A percentile compares a stretch with the other conserved stretches of the same genome.
Evolutionary conservation across 2,888 invertebrate genomes (phyloP).

Genomic region (Agrilus mali): DNA sequence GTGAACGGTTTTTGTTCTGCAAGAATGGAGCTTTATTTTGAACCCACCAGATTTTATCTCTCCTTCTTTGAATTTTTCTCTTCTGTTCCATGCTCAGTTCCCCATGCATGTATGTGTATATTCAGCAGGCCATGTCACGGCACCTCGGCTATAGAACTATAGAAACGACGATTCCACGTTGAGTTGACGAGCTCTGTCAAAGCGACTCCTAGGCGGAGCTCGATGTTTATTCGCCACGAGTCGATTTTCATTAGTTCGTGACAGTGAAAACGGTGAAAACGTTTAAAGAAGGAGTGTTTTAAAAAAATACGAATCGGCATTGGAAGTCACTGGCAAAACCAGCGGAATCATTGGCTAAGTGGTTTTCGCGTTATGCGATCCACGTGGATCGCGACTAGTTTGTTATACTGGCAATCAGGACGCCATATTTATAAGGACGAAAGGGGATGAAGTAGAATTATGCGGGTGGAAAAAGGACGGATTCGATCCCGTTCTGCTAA

Average conservation of each 20-base stretch:
- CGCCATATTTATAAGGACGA: slow-evolving; percentile 40
- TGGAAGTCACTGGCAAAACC: not conserved
- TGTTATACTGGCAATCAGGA: slow-evolving; percentile 39
- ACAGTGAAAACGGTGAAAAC: slow-evolving; percentile 21
- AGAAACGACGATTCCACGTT: slow-evolving; percentile 27
- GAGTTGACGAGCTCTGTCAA: slow-evolving; percentile 27
- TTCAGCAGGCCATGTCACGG: slow-evolving; percentile 31
- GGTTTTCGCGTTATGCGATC: slow-evolving; percentile 19
- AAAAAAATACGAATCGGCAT: slow-evolving; percentile 4
- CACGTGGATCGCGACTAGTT: slow-evolving; percentile 33
- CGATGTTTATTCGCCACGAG: slow-evolving; percentile 16
- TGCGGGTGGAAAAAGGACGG: slow-evolving; percentile 37
- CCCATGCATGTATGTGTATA: slow-evolving; percentile 28
- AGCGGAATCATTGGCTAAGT: slow-evolving; percentile 15
- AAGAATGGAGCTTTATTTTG: slow-evolving; percentile 29
- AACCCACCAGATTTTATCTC: slow-evolving; percentile 35
- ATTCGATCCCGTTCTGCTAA: slow-evolving; percentile 36
- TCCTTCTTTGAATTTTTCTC: slow-evolving; percentile 33
- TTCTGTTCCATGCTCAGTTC: slow-evolving; percentile 36
- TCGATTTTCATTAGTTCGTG: slow-evolving; percentile 7
- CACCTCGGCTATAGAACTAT: slow-evolving; percentile 25
- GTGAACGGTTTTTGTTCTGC: slow-evolving; percentile 31
- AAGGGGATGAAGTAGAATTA: slow-evolving; percentile 36
- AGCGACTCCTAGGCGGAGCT: slow-evolving; percentile 19
- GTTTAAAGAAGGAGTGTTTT: slow-evolving; percentile 28